Evolutionary conservation across 2,113 vertebrate species (phyloP).

Genomic region (Carassius gibelio): DNA sequence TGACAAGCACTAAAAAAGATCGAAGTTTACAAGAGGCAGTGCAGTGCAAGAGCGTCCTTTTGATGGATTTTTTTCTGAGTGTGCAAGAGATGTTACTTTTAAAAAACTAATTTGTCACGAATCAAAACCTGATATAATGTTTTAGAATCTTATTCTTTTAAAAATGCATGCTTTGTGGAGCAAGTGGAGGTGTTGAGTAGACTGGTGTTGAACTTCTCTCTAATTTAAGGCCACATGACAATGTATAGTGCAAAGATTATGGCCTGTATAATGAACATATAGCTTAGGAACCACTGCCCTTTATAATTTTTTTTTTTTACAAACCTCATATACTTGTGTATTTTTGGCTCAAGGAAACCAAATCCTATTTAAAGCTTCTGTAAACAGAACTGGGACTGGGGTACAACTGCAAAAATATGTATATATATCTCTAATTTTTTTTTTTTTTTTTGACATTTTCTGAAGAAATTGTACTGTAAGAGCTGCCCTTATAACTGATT

Average conservation of each 20-base stretch:
- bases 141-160: constrained; percentile 22
- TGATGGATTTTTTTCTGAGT: constrained; percentile 10
- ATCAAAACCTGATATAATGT: neutral
- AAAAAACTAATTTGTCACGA: too few relatives aligned
- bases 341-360: neutral
- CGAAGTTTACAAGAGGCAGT: neutral
- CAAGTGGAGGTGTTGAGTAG: constrained; percentile 14
- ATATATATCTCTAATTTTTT: neutral
- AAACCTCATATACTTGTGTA: neutral
- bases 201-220: neutral
- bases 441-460: neutral
- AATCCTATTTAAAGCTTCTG: constrained; percentile 10
- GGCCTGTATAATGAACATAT: constrained; percentile 7
- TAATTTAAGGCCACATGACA: constrained; percentile 33
- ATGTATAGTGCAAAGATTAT: constrained; percentile 9
- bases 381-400: neutral
- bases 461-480: neutral
- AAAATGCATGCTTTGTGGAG: neutral
- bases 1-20: constrained; percentile 6
- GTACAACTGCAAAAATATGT: neutral
- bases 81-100: neutral
- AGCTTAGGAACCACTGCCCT: neutral
- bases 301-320: neutral
- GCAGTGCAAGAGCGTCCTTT: neutral
- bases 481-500: neutral